Evolutionary conservation across 92 coral and sea anemone genomes (phyloP), one percentile per base, ranked within the genome.

Genomic region (Epizoanthus fatuus): DNA sequence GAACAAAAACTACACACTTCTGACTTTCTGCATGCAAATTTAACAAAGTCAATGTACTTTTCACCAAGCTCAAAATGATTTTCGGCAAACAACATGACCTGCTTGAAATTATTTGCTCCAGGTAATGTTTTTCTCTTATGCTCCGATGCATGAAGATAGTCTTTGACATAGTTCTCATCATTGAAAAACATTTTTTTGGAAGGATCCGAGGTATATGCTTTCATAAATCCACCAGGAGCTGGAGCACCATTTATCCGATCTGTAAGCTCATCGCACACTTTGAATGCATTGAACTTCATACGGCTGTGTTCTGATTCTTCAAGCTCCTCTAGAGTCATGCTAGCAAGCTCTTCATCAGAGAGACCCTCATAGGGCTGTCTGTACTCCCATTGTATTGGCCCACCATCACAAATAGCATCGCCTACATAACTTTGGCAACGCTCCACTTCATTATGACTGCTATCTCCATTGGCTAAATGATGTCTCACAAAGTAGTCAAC

Each of bases 381-480:
- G 76, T 67, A 85, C 53, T 77, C 89, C 89, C 89, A 86, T 52
- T 77, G 71, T 12, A 86, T 9, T 16, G 84, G 71, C 12, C 84
- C 84, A 19, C 89, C 89, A 19, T 86, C 89, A 42, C 89, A 77
- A 22, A 86, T 77, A 35, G 87, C 80, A 83, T 83, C 87, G 9
- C 87, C 80, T 12, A 83, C 87, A 70, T 70, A 83, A 22, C 79
- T 67, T 40, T 83, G 87, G 4, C 69, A 68, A 3, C 87, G 76
- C 63, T 83, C 87, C 5, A 83, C 80, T 55, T 83, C 80, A 35
- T 69, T 81, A 39, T 81, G 86, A 81, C 86, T 81, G 7, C 86
- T 81, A 51, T 68, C 86, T 10, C 35, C 81, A 19, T 22, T 25
- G 5, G 81, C 81, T 5, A 75, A 25, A n/a, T 75, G 81, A 38